These are phyloP conservation scores for Heterochromis multidens DNA, from an alignment of 2,113 vertebrate species.

Conservation along the genomic window DNA sequence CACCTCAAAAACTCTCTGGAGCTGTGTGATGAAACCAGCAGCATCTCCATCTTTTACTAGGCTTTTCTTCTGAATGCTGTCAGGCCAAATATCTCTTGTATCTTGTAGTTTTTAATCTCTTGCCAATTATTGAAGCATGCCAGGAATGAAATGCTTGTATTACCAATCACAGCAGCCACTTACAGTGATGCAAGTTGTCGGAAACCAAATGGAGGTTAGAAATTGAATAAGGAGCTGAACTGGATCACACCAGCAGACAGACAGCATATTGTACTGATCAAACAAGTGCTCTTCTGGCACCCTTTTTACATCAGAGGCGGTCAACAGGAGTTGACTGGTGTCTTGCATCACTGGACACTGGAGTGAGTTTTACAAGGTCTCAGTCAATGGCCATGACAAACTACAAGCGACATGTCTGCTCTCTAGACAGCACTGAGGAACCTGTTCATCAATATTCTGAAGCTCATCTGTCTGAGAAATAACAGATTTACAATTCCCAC, in stretches of 20 bases:
- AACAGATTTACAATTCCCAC: neutral
- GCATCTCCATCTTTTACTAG: neutral
- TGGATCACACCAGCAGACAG: conserved; percentile 15
- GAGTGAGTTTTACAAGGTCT: conserved; percentile 49
- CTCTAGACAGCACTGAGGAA: neutral
- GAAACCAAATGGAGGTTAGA: conserved; percentile 2
- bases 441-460: neutral
- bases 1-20: conserved; percentile 12
- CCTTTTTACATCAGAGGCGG: conserved; percentile 21
- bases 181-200: conserved; percentile 38
- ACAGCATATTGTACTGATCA: conserved; percentile 18
- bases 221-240: neutral
- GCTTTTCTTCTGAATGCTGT: conserved; percentile 9
- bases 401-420: conserved; percentile 38
- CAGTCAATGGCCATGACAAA: conserved; percentile 52
- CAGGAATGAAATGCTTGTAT: conserved; percentile 21
- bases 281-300: conserved; percentile 15
- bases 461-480: neutral
- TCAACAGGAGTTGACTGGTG: conserved; percentile 42
- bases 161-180: conserved; percentile 26
- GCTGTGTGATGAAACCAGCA: conserved; percentile 32
- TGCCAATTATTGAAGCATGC: conserved; percentile 29
- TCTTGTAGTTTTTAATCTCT: conserved; percentile 30
- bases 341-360: conserved; percentile 34
- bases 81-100: conserved; percentile 23